Evolutionary conservation across 2,797 vertebrate species (phyloP), one percentile per base, ranked within the genome.

Genomic region (Leptoclinus maculatus): DNA sequence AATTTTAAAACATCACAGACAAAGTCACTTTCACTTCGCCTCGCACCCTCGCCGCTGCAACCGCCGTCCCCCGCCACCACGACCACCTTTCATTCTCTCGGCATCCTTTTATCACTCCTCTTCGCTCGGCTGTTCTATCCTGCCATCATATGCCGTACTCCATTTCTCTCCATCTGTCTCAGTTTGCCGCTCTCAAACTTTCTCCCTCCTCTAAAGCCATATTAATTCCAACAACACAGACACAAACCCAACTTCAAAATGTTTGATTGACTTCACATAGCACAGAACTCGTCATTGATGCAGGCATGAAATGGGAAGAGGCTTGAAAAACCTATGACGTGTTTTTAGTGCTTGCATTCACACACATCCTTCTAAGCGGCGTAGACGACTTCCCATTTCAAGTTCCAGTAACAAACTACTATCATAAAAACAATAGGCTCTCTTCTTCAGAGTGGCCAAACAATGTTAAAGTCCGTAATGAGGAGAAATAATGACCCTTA

Each of bases 1-100:
- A 94, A 94, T 93, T 93, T 92, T 90, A 90, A 95, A 94, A 92
- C 90, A 91, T 91, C 90, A 89, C 87, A 87, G 89, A 89, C 87
- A 89, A 92, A 92, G 87, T 90, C 86, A 82, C 79, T 89, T 81
- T 91, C 81, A 66, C 67, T 86, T 56, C 47, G 68, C 84, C 67
- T 80, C 49, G 34, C 76, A 73, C 71, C 66, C 83, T 76, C 21
- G 9, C 58, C 39, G 13, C 67, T 10, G 49, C 53, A 53, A 13
- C 49, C 51, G 34, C 6, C 36, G 19, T 27, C 49, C 60, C 49
- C 57, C 73, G 6, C 59, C 76, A 0, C 68, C 62, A 0, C 76
- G 80, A 59, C 83, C 78, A 57, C 75, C 78, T 82, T 82, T 78
- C 76, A 67, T 71, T 84, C 79, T 83, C 66, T 43, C 56, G 7